Conservation (phyloP, 2,113 vertebrate genomes). For the Myrmophylax atrothorax region DNA sequence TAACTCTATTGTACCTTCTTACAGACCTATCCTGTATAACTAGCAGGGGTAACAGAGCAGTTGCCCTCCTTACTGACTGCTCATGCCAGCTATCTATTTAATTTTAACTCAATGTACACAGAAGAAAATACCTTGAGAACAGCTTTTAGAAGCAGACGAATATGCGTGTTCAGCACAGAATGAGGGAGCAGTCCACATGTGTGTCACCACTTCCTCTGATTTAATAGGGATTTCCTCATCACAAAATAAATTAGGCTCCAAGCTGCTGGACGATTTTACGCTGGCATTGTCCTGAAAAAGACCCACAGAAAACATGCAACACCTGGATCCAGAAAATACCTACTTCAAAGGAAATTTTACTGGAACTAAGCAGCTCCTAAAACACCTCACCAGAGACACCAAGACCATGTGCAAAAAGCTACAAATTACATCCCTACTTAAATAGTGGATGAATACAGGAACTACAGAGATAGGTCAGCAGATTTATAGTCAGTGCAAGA, state of each 20-base stretch:
- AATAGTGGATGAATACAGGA: background rate
- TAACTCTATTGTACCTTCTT: background rate
- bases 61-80: background rate
- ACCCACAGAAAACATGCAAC: background rate
- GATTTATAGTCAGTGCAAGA: background rate
- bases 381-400: background rate
- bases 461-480: background rate
- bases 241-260: constrained; percentile 91
- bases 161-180: constrained; percentile 97
- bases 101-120: background rate
- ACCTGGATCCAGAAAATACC: background rate
- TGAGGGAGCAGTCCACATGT: constrained; percentile 96
- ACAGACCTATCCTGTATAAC: background rate
- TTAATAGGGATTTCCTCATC: constrained; percentile 99
- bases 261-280: constrained; percentile 89
- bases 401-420: background rate
- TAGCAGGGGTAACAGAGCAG: background rate
- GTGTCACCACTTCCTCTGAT: constrained; percentile 98
- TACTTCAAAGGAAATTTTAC: background rate
- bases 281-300: constrained; percentile 90
- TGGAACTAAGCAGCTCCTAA: background rate
- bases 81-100: background rate
- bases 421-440: background rate
- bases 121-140: constrained; percentile 86
- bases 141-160: constrained; percentile 96